These are phyloP conservation scores for Epicampocera succincta DNA, from an alignment of 2,888 invertebrate species.

Conservation along the genomic window DNA sequence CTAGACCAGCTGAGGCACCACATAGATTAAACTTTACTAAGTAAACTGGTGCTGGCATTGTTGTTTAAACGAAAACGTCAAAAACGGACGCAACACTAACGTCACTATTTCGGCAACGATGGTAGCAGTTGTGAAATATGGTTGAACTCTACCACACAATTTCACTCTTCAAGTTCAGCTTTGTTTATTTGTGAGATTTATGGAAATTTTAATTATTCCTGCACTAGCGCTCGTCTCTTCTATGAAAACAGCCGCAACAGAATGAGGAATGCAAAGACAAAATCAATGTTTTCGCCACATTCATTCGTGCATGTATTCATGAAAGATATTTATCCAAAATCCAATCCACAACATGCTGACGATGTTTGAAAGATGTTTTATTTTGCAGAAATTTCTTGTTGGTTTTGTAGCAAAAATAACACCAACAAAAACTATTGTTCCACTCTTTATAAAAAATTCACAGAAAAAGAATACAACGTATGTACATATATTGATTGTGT, in stretches of 20 bases:
- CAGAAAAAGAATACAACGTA: not conserved
- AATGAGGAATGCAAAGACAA: not conserved
- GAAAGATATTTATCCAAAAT: constrained; percentile 51
- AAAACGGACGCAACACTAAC: too few species aligned
- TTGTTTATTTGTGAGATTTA: constrained; percentile 69
- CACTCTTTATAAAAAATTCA: constrained; percentile 12
- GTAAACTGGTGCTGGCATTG: too few species aligned
- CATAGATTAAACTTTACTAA: too few species aligned
- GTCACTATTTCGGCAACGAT: not conserved
- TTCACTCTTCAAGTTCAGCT: constrained; percentile 68
- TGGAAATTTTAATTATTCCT: constrained; percentile 70
- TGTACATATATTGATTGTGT: not conserved
- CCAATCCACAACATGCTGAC: constrained; percentile 26
- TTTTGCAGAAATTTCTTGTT: not conserved
- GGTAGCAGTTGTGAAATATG: too few species aligned
- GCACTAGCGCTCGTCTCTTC: constrained; percentile 45
- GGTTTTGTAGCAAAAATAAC: constrained; percentile 3
- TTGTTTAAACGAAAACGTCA: too few species aligned
- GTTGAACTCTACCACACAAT: constrained; percentile 5
- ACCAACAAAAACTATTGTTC: too few species aligned
- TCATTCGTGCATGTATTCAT: constrained; percentile 3
- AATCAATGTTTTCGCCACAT: constrained; percentile 12
- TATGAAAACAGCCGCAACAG: constrained; percentile 4
- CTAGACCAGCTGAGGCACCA: too few species aligned
- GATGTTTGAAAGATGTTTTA: constrained; percentile 32